Base-by-base conservation (phyloP, 1,140 invertebrate genomes). In the Arion vulgaris region DNA sequence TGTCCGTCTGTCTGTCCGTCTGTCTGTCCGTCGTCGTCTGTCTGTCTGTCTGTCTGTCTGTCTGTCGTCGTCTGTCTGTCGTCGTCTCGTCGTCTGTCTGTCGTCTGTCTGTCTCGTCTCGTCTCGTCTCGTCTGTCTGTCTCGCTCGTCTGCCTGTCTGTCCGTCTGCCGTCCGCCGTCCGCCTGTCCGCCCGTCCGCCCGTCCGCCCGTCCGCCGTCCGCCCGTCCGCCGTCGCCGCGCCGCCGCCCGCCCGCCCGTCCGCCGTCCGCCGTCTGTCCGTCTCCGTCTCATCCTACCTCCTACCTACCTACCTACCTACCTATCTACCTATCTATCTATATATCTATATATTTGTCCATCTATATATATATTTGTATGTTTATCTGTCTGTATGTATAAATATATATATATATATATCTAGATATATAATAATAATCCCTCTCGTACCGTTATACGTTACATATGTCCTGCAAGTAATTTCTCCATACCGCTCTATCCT, bases 11-110 rank as follows among this genome's bases (percentile, higher is more conserved):
- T 19, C 51, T 11, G 51, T 19, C n/a, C 26, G 15, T 57, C 26
- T 57, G 2, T 57, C 7, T 57, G 26, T 57, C 51, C n/a, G n/a
- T n/a, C n/a, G n/a, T n/a, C 23, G 51, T 66, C n/a, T 66, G n/a
- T 66, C 28, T 66, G 28, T 66, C n/a, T 66, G n/a, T 66, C 62
- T 66, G n/a, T 66, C 62, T 66, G 62, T 66, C 62, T 66, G 5
- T 66, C 28, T 66, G n/a, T 66, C n/a, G 11, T 5, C 32, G n/a
- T 66, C 62, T 66, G n/a, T 28, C 28, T 66, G 7, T 32, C n/a
- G 5, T 4, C 19, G 4, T 23, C 51, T 57, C 2, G 9, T 23
- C 26, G 19, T 1, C 26, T 19, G 19, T 19, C 51, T 11, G 51
- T 19, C 26, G 15, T 57, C 26, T 57, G 2, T 57, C 7, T 57